Base-by-base conservation (phyloP, 2,113 vertebrate genomes). In the Cygnus atratus region DNA sequence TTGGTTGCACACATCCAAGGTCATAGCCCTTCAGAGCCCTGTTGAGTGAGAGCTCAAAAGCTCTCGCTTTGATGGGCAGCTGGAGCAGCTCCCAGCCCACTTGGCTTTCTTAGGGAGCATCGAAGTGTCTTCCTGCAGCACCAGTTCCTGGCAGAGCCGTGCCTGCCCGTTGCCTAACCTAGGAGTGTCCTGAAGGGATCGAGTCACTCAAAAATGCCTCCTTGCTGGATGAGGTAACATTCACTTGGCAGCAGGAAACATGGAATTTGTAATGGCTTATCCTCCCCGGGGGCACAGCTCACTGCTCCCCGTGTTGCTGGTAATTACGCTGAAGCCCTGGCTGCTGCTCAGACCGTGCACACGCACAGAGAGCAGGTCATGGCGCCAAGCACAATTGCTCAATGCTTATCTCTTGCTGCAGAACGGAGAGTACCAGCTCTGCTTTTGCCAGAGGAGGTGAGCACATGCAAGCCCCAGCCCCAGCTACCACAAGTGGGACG, bases 391-490 rank as follows among this genome's bases (percentile, higher is more conserved):
- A 54, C 62, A 63, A 8, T 10, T 39, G 43, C 50, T n/a, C 0
- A 1, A 22, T 59, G 67, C 71, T 55, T 31, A 70, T 8, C 33
- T 83, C 52, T 76, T 1, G 0, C 33, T 66, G 18, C 28, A 58
- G 68, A 72, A 6, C 1, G 4, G 41, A 91, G 78, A 67, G 70
- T 28, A 65, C 39, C 26, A 19, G 57, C 39, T 90, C 28, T 0
- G 1, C 37, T 74, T 59, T 21, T 31, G 54, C 5, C 72, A 74
- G 22, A 85, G 13, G 48, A 59, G 77, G 48, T 44, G 82, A 41
- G 9, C 0, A 0, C 0, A 0, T 46, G 35, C 5, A 8, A 90
- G 43, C 29, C 58, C 33, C 75, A 79, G 35, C 21, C 62, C 28
- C 1, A 1, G 2, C 22, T 82, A 46, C 67, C 57, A n/a, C 11